These are phyloP conservation scores for Balaenoptera acutorostrata DNA, from an alignment of 2,113 vertebrate genomes.

Conservation along the genomic window DNA sequence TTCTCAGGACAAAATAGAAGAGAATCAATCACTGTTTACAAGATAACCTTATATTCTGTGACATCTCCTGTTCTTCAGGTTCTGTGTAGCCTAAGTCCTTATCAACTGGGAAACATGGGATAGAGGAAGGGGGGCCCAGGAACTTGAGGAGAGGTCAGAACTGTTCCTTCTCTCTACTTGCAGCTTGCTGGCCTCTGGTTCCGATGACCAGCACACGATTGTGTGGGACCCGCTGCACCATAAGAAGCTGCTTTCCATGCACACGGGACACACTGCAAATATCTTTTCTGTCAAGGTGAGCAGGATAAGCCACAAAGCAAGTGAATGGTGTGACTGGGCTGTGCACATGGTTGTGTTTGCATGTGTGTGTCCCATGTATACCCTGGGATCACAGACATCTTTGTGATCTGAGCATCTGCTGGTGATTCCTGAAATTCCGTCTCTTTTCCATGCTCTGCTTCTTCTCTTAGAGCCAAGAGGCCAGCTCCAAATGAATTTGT, in stretches of 20 bases:
- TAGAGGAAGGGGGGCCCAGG: no score
- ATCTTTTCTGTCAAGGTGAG: slow-evolving; percentile 98
- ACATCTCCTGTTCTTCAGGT: not conserved
- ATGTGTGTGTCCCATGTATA: not conserved
- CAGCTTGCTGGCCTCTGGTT: slow-evolving; percentile 96
- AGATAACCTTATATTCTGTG: slow-evolving; percentile 22
- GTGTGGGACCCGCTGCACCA: slow-evolving; percentile 97
- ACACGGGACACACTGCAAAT: slow-evolving; percentile 97
- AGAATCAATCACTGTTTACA: not conserved
- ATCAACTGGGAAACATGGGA: not conserved
- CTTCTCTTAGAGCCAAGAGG: not conserved
- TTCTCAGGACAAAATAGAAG: slow-evolving; percentile 21
- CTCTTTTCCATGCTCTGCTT: not conserved
- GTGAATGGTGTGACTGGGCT: not conserved
- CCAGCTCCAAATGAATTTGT: not conserved
- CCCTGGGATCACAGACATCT: not conserved
- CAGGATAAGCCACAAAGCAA: not conserved
- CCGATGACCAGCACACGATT: slow-evolving; percentile 97
- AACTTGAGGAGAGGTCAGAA: not conserved
- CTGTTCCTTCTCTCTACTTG: slow-evolving; percentile 32
- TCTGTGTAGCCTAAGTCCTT: not conserved
- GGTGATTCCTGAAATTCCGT: not conserved
- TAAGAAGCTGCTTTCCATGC: slow-evolving; percentile 98
- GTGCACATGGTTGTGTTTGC: not conserved
- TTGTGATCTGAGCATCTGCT: not conserved